Percentiles rank a stretch among this genome's conserved stretches.
These are phyloP conservation scores for Calameuta idolon DNA, from an alignment of 2,888 invertebrate genomes.

Conservation along the genomic window DNA sequence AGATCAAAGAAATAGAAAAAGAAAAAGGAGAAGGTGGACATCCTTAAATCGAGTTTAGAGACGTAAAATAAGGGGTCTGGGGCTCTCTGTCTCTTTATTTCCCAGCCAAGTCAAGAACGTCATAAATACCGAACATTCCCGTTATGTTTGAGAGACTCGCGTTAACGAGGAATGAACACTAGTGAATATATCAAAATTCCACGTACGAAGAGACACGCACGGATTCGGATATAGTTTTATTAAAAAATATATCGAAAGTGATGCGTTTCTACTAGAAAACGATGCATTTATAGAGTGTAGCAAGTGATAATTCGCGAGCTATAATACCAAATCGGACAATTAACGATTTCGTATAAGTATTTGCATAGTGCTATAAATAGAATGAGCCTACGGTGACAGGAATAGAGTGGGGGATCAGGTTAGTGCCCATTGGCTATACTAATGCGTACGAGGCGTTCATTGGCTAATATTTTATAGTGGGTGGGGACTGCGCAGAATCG, in stretches of 20 bases:
- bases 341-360: not conserved
- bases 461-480: slow-evolving; percentile 9
- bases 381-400: slow-evolving; percentile 36
- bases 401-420: slow-evolving; percentile 19
- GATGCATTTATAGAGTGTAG: not conserved
- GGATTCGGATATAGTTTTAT: not conserved
- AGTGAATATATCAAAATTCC: not conserved
- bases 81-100: not conserved
- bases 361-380: slow-evolving; percentile 47
- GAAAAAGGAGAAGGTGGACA: not conserved
- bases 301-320: not conserved
- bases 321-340: not conserved
- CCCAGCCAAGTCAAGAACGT: not conserved
- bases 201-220: not conserved
- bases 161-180: not conserved
- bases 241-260: not conserved
- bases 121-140: not conserved
- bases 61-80: not conserved
- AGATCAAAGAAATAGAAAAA: not conserved
- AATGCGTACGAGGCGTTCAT: slow-evolving; percentile 21
- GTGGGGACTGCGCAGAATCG: slow-evolving; percentile 42
- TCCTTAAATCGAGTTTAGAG: not conserved
- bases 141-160: not conserved
- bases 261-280: not conserved
- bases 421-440: slow-evolving; percentile 40